These are phyloP conservation scores for Endomychus coccineus DNA, from an alignment of 2,888 invertebrate genomes.

Conservation along the genomic window DNA sequence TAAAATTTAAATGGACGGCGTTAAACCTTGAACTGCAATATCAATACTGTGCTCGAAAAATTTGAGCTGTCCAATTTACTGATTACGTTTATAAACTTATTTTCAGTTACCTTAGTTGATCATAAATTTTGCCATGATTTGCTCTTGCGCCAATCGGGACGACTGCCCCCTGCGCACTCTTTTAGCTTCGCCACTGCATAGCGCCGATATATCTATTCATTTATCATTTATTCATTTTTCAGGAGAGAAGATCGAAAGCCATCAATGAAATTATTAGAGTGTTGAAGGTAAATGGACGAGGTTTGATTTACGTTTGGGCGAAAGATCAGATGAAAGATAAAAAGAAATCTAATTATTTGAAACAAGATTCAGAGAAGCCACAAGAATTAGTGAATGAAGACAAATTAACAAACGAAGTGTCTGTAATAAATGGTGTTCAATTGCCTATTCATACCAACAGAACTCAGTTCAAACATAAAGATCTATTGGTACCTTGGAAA, in stretches of 20 bases:
- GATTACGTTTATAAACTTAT: no score
- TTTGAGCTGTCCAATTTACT: no score
- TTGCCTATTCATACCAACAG: conserved; percentile 85
- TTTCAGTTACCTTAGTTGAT: no score
- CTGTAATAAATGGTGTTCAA: conserved; percentile 23
- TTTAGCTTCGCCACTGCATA: conserved; percentile 3
- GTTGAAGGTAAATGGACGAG: conserved; percentile 63
- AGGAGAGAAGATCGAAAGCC: conserved; percentile 68
- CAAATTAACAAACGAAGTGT: background rate
- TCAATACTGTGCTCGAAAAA: no score
- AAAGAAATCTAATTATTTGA: conserved; percentile 62
- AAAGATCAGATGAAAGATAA: conserved; percentile 70
- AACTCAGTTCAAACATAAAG: conserved; percentile 82
- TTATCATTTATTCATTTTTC: no score
- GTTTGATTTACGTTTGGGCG: conserved; percentile 95
- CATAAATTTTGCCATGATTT: no score
- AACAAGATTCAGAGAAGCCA: conserved; percentile 53
- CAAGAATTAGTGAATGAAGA: conserved; percentile 39
- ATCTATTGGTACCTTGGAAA: conserved; percentile 95
- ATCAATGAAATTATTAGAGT: conserved; percentile 69
- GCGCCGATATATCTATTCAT: conserved; percentile 2
- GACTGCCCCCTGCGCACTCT: no score
- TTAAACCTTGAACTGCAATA: no score
- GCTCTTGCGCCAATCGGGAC: no score
- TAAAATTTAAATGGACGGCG: no score